Percentiles rank a stretch among this genome's conserved stretches.
phyloP scores from a whole-genome alignment of 2,797 vertebrate species.

The Oreochromis mossambicus region DNA sequence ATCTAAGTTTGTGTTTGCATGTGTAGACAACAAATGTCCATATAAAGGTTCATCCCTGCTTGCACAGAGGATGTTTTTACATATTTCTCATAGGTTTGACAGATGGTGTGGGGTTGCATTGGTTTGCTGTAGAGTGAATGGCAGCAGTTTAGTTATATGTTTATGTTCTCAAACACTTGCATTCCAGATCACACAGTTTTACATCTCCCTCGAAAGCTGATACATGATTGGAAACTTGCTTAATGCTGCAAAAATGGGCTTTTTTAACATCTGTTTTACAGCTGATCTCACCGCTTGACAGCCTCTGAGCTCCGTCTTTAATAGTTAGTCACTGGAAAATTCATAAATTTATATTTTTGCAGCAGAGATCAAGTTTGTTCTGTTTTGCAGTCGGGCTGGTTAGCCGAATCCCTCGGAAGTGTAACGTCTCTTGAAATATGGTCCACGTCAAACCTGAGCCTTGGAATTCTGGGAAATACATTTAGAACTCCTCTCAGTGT shows the following conservation, averaged over 20 bases:
- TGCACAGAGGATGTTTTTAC: background rate
- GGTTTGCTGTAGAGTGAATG: background rate
- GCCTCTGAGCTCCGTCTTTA: background rate
- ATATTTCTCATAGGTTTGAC: background rate
- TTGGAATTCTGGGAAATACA: conserved; percentile 57
- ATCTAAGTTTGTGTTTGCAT: background rate
- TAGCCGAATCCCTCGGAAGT: conserved; percentile 12
- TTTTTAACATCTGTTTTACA: conserved; percentile 39
- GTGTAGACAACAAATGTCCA: background rate
- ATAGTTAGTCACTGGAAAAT: conserved; percentile 43
- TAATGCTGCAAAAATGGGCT: background rate
- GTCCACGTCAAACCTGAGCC: conserved; percentile 31
- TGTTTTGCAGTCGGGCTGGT: background rate
- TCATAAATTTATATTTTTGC: conserved; percentile 36
- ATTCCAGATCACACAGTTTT: background rate
- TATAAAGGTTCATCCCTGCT: background rate
- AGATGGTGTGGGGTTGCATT: background rate
- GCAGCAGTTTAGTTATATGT: background rate
- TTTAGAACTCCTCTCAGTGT: conserved; percentile 34
- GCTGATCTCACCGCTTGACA: conserved; percentile 3
- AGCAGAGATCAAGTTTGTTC: conserved; percentile 3
- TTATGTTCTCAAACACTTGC: background rate
- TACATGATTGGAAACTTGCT: conserved; percentile 29
- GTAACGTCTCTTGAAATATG: conserved; percentile 25
- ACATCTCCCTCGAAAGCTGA: conserved; percentile 26